Conservation (phyloP, 2,888 invertebrate genomes). For the Leucoma salicis region DNA sequence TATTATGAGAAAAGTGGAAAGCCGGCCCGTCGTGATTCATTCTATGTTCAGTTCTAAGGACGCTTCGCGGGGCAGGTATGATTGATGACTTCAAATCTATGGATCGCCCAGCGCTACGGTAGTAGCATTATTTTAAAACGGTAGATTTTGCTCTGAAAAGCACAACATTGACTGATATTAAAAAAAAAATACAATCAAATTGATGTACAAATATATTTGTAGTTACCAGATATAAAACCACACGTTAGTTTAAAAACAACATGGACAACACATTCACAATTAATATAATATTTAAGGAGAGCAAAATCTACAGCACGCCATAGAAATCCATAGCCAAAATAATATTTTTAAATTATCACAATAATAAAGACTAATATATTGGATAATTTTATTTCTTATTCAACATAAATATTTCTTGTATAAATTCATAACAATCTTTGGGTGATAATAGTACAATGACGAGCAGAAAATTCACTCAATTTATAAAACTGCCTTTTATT, state of each 20-base stretch:
- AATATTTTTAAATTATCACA: slow-evolving; percentile 22
- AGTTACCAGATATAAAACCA: background rate
- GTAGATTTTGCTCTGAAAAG: slow-evolving; percentile 34
- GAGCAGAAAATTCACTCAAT: slow-evolving; percentile 35
- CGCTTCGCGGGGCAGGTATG: slow-evolving; percentile 67
- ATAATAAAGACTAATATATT: slow-evolving; percentile 45
- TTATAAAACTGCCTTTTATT: slow-evolving; percentile 18
- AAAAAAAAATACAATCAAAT: background rate
- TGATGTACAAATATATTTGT: background rate
- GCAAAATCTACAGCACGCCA: slow-evolving; percentile 32
- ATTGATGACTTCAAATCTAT: slow-evolving; percentile 82
- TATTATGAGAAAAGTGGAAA: slow-evolving; percentile 34
- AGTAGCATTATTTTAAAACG: slow-evolving; percentile 12
- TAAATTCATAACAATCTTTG: slow-evolving; percentile 83
- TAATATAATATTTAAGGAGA: too few relatives aligned
- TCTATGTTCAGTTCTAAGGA: slow-evolving; percentile 78
- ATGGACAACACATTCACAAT: too few relatives aligned
- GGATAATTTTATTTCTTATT: slow-evolving; percentile 78
- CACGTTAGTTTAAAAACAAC: too few relatives aligned
- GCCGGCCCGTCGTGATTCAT: slow-evolving; percentile 72
- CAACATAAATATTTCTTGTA: slow-evolving; percentile 81
- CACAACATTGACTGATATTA: too few relatives aligned
- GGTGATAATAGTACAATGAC: slow-evolving; percentile 69
- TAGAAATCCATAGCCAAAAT: slow-evolving; percentile 20
- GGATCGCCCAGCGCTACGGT: slow-evolving; percentile 56